Base-by-base conservation (phyloP, 2,888 invertebrate genomes). In the Sepiola atlantica region DNA sequence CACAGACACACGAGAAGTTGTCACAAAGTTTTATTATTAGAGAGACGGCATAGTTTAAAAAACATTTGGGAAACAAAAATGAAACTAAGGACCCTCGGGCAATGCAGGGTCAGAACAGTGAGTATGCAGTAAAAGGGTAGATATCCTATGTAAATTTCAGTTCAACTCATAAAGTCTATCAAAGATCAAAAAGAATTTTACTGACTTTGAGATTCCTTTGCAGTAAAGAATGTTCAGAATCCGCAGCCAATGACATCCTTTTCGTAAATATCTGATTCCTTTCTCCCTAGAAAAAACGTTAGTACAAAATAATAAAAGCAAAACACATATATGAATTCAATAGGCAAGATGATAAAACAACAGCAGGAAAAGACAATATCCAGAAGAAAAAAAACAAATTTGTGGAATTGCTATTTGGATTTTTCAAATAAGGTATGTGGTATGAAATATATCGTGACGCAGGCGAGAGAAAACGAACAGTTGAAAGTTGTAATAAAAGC, bases 191-290 rank as follows among this genome's bases (percentile, higher is more conserved):
- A 90, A 35, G 16, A 94, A 61, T 32, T 18, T 28, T 32, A 95
- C 97, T 96, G 95, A 97, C 97, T 97, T 97, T 77, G 96, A 95
- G 28, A 97, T 96, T 94, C 96, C 96, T 95, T 96, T 96, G 95
- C 97, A 97, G 95, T 97, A 97, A 91, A 97, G 95, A 95, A 97
- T 95, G n/a, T 96, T 95, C 77, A 97, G 95, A 28, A 95, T 94
- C 28, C 95, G 95, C 95, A 97, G 95, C 94, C 96, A 97, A 95
- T 96, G 96, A 95, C 97, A 97, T n/a, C 97, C 97, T 96, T 97
- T 97, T 94, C 96, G 95, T 94, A 97, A 95, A 95, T 97, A 97
- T 94, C 96, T 97, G 95, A 97, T 94, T 54, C 97, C 96, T 95
- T 97, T 97, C 95, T 97, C 97, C 77, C 97, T 97, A 96, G 45